Conservation (phyloP, 2,888 invertebrate genomes). For the Meandrusa payeni region DNA sequence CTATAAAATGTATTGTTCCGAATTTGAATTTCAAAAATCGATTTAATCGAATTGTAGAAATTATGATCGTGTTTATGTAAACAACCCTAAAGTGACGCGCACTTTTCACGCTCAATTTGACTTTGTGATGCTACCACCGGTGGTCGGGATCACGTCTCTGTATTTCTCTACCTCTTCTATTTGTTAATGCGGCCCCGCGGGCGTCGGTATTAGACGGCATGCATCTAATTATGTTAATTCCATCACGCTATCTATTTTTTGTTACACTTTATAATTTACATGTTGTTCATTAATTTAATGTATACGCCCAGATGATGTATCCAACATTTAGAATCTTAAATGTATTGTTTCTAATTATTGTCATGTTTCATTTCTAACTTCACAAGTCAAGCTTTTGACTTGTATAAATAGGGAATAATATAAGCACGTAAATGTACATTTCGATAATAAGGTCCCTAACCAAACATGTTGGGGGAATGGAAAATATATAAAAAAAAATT, state of each 20-base stretch:
- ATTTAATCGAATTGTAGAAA: too few relatives aligned
- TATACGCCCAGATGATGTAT: background rate
- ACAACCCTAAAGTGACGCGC: conserved; percentile 43
- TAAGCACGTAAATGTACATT: too few relatives aligned
- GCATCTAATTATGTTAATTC: conserved; percentile 42
- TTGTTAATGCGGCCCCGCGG: conserved; percentile 56
- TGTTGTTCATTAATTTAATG: conserved; percentile 22
- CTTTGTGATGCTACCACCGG: conserved; percentile 68
- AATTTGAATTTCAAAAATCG: too few relatives aligned
- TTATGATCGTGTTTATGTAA: too few relatives aligned
- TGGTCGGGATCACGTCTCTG: conserved; percentile 47
- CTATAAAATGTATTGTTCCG: too few relatives aligned
- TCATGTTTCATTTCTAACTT: conserved; percentile 1
- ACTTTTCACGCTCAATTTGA: conserved; percentile 53
- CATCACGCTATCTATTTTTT: conserved; percentile 28
- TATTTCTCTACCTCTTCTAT: conserved; percentile 52
- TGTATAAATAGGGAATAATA: too few relatives aligned
- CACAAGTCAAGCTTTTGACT: too few relatives aligned
- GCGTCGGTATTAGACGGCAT: conserved; percentile 32
- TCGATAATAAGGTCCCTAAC: too few relatives aligned
- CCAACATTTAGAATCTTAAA: background rate
- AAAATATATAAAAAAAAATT: too few relatives aligned
- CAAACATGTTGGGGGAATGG: too few relatives aligned
- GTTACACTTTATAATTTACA: conserved; percentile 26
- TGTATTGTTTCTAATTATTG: conserved; percentile 1